phyloP scores from a whole-genome alignment of 2,888 invertebrate species.

The Agonopterix heracliana region DNA sequence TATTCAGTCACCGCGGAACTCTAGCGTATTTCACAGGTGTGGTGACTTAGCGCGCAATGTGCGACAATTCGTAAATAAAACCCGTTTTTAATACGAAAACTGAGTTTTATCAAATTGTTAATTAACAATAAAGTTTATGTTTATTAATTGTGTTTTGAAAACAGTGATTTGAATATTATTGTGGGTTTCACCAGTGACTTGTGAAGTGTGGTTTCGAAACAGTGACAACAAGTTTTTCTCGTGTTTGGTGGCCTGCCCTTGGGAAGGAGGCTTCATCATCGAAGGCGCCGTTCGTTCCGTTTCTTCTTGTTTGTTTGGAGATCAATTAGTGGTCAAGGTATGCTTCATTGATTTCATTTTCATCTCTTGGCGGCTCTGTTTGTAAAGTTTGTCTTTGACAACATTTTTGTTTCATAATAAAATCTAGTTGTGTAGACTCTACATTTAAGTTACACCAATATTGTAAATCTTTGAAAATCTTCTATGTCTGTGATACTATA shows the following conservation, averaged over 20 bases:
- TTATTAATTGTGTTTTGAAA: slow-evolving; percentile 9
- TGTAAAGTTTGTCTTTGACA: neutral
- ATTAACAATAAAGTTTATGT: slow-evolving; percentile 7
- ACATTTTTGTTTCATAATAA: too few species aligned
- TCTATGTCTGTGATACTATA: too few species aligned
- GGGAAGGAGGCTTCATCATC: slow-evolving; percentile 60
- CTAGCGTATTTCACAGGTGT: slow-evolving; percentile 56
- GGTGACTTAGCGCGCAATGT: slow-evolving; percentile 30
- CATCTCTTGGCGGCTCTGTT: neutral
- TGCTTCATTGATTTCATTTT: slow-evolving; percentile 7
- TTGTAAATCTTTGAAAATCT: too few species aligned
- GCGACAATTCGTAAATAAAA: slow-evolving; percentile 49
- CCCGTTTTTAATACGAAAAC: slow-evolving; percentile 34
- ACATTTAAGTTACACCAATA: too few species aligned
- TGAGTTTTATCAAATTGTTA: slow-evolving; percentile 17
- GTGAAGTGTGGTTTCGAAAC: slow-evolving; percentile 48
- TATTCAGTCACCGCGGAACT: slow-evolving; percentile 64
- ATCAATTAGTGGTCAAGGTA: slow-evolving; percentile 53
- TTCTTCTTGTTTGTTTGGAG: slow-evolving; percentile 41
- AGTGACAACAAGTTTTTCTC: slow-evolving; percentile 66
- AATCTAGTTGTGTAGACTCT: too few species aligned
- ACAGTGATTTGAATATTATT: slow-evolving; percentile 22
- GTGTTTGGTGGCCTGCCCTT: slow-evolving; percentile 60
- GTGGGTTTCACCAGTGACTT: slow-evolving; percentile 19
- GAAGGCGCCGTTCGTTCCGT: slow-evolving; percentile 34